Evolutionary conservation across 2,797 vertebrate species (phyloP).

Genomic region (Gymnoscopelus microlampas): DNA sequence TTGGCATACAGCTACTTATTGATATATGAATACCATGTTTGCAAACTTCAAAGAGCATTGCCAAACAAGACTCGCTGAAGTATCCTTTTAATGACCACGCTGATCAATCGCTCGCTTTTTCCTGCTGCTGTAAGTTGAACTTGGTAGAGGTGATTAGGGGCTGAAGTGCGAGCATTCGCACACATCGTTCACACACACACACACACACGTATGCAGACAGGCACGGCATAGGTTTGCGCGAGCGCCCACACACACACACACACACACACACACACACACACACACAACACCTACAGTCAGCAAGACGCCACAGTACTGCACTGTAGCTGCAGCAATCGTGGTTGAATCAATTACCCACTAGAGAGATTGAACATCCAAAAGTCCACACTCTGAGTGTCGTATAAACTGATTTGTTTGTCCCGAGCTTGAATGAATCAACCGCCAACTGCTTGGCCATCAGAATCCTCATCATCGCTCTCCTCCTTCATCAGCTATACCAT

Average conservation of each 20-base stretch:
- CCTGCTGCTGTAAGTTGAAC: constrained; percentile 59
- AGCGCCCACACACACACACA: background rate
- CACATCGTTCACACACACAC: constrained; percentile 21
- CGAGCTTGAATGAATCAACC: background rate
- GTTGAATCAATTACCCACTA: constrained; percentile 53
- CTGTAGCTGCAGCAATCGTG: constrained; percentile 47
- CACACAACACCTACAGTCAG: constrained; percentile 55
- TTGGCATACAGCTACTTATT: constrained; percentile 64
- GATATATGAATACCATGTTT: constrained; percentile 59
- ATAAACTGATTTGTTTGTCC: constrained; percentile 34
- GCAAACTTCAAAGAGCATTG: constrained; percentile 62
- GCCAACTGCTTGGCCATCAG: constrained; percentile 1
- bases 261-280: constrained; percentile 14
- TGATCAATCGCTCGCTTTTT: constrained; percentile 64
- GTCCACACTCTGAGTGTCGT: constrained; percentile 35
- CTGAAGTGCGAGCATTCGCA: constrained; percentile 37
- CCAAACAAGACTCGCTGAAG: constrained; percentile 51
- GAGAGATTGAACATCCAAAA: constrained; percentile 35
- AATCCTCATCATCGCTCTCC: constrained; percentile 1
- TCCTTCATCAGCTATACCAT: background rate
- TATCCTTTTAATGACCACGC: constrained; percentile 53
- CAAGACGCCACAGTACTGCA: constrained; percentile 32
- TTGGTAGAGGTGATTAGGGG: constrained; percentile 66
- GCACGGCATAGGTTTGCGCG: background rate
- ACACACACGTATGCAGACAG: constrained; percentile 3